Evolutionary conservation across 2,113 vertebrate genomes (phyloP).

Genomic region (Cebidichthys violaceus): DNA sequence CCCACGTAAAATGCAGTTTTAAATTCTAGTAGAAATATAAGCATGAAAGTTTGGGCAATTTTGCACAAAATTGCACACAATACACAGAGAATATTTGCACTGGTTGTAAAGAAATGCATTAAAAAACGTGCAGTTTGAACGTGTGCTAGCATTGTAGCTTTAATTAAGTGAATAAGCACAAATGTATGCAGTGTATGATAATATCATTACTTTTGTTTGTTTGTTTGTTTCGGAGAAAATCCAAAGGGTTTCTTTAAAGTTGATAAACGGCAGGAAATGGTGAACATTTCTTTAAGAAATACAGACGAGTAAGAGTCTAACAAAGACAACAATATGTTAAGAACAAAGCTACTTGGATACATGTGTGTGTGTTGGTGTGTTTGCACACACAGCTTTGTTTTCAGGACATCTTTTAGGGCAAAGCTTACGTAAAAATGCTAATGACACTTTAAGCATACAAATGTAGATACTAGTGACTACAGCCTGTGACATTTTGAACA

Average conservation of each 20-base stretch:
- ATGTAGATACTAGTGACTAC: slow-evolving; percentile 43
- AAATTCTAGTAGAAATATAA: too few relatives aligned
- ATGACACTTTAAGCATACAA: slow-evolving; percentile 59
- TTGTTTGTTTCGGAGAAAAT: neutral
- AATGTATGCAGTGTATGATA: too few relatives aligned
- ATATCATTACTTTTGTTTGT: too few relatives aligned
- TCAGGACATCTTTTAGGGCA: slow-evolving; percentile 43
- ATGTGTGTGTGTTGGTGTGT: slow-evolving; percentile 10
- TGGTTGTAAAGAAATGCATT: neutral
- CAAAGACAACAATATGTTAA: slow-evolving; percentile 16
- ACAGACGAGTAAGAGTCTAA: neutral
- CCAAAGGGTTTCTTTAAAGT: neutral
- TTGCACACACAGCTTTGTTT: slow-evolving; percentile 35
- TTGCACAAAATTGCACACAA: too few relatives aligned
- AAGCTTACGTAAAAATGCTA: slow-evolving; percentile 66
- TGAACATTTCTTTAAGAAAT: neutral
- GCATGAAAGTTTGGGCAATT: too few relatives aligned
- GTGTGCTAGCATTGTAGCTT: neutral
- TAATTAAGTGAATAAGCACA: neutral
- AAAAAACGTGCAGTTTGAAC: neutral
- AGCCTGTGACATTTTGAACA: slow-evolving; percentile 54
- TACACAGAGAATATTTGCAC: too few relatives aligned
- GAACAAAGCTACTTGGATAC: neutral
- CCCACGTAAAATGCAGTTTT: too few relatives aligned
- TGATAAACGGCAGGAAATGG: neutral